phyloP scores from a whole-genome alignment of 2,113 vertebrate genomes.

The Phoxinus phoxinus region DNA sequence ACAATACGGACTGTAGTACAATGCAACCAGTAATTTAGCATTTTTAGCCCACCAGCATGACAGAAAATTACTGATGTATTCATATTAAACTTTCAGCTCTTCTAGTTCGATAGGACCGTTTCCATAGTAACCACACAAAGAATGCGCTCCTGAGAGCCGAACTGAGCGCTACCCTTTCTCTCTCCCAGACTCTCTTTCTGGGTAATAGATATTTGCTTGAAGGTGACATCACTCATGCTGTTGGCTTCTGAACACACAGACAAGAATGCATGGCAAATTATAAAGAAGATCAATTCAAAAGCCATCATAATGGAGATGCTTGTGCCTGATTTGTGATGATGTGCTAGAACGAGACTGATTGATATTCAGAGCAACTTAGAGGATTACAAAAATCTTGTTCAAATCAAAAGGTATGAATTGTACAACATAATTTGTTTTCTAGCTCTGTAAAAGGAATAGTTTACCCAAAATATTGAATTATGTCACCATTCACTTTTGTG shows the following conservation, averaged over 20 bases:
- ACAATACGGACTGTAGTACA: constrained; percentile 55
- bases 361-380: background rate
- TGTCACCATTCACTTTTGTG: background rate
- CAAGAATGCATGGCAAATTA: background rate
- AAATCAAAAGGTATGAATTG: background rate
- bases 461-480: background rate
- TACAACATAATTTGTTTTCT: background rate
- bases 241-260: background rate
- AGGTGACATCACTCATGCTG: background rate
- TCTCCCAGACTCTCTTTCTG: constrained; percentile 1
- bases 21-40: constrained; percentile 55
- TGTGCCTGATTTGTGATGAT: background rate
- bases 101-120: constrained; percentile 47
- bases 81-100: constrained; percentile 58
- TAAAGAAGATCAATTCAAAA: background rate
- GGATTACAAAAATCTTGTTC: background rate
- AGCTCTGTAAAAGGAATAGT: background rate
- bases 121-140: constrained; percentile 60
- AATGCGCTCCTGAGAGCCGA: constrained; percentile 40
- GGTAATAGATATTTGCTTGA: background rate
- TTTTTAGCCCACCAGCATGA: constrained; percentile 53
- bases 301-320: background rate
- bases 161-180: constrained; percentile 41
- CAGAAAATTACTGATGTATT: constrained; percentile 59
- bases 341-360: background rate